Conservation (phyloP, 2,888 invertebrate species). For the Eupeodes luniger region DNA sequence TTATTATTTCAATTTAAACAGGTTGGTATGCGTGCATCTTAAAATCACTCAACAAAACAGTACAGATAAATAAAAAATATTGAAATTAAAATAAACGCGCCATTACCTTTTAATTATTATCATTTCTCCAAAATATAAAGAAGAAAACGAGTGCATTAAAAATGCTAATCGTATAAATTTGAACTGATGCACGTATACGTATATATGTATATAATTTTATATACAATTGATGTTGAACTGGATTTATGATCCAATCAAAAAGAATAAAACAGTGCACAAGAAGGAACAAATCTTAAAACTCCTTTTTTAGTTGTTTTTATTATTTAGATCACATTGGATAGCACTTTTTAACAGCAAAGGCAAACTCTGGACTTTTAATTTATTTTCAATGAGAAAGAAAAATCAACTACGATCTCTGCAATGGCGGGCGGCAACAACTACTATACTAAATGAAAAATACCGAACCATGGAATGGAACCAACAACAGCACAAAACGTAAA, state of each 20-base stretch:
- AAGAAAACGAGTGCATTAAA: slow-evolving; percentile 33
- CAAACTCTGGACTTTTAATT: slow-evolving; percentile 48
- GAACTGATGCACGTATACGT: slow-evolving; percentile 7
- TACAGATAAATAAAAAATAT: slow-evolving; percentile 7
- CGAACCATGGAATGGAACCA: slow-evolving; percentile 21
- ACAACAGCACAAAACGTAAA: neutral
- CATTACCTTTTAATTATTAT: slow-evolving; percentile 60
- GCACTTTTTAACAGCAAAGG: slow-evolving; percentile 27
- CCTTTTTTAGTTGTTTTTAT: neutral
- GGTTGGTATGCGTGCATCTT: neutral
- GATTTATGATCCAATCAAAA: neutral
- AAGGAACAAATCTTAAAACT: slow-evolving; percentile 23
- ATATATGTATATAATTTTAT: neutral
- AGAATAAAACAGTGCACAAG: slow-evolving; percentile 26
- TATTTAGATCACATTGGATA: slow-evolving; percentile 35
- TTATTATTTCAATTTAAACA: too few species aligned
- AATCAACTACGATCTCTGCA: slow-evolving; percentile 50
- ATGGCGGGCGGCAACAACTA: slow-evolving; percentile 66
- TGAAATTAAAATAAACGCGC: slow-evolving; percentile 17
- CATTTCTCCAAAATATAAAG: slow-evolving; percentile 37
- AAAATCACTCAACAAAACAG: neutral
- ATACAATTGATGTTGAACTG: slow-evolving; percentile 13
- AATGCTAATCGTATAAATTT: slow-evolving; percentile 10
- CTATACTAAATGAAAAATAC: slow-evolving; percentile 22
- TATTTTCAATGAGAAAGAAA: slow-evolving; percentile 18